Base-by-base conservation (phyloP, 2,888 invertebrate species). In the Stenoptilia bipunctidactyla region DNA sequence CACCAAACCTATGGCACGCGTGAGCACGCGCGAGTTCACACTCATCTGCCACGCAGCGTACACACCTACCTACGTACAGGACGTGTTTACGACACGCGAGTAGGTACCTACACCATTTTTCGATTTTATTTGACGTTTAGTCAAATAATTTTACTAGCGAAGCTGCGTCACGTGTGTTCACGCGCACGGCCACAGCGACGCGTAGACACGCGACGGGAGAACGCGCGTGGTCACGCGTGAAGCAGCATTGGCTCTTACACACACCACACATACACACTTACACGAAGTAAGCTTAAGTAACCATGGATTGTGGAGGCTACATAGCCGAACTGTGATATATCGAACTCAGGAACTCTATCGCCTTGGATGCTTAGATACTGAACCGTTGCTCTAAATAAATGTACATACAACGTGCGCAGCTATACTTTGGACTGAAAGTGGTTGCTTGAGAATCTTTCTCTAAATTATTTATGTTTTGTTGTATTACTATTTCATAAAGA, bases 71-170 rank as follows among this genome's bases (percentile, higher is more conserved):
- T 8, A 39, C 37, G 39, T 44, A 42, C 35, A 40, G 40, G 42
- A 43, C 40, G 42, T 43, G 13, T 87, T 89, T 33, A 33, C 10
- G 25, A 25, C 8, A 12, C 4, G 33, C 10, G n/a, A n/a, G 33
- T 12, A 12, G 12, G 8, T 12, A 6, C 10, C 10, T 6, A 12
- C 33, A 12, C 8, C 33, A 12, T 12, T 12, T n/a, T 8, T 12
- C 4, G 33, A 8, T 4, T 5, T 6, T 12, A n/a, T 12, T 4
- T 5, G 33, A 6, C 8, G n/a, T n/a, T n/a, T n/a, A n/a, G n/a
- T n/a, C n/a, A n/a, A n/a, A 3, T n/a, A 8, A 6, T n/a, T 3
- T 4, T 9, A 12, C 33, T 33, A 12, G 10, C 4, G 8, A 3
- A 33, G 10, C 6, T n/a, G 33, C 12, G n/a, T 4, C 10, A n/a